Base-by-base conservation (phyloP, 2,797 vertebrate genomes). In the Sardinella longiceps region DNA sequence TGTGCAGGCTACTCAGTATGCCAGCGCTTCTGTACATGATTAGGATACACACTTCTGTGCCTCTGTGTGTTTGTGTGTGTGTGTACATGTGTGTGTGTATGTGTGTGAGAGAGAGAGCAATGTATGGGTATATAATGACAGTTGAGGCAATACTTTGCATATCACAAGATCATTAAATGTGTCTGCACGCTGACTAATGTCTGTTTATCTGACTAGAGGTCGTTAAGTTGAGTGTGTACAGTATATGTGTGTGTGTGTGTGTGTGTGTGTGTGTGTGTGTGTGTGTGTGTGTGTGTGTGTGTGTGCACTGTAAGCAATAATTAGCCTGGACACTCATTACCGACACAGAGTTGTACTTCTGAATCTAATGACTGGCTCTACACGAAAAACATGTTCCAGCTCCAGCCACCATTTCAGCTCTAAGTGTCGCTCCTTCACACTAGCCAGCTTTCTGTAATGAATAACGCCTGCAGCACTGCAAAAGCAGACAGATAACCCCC, bases 241-340 rank as follows among this genome's bases (percentile, higher is more conserved):
- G 63, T 23, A 0, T 60, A 4, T 25, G 23, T 60, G 58, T 0
- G 58, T 60, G 58, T 28, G 58, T 28, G 58, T 60, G 63, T 70
- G 63, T 33, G 11, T 66, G 63, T 70, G 63, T 33, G 63, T 33
- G 66, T 70, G 66, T 18, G 66, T 70, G 63, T 66, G 60, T 66
- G 60, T 66, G 60, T 30, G 60, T 63, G 58, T 63, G 58, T 63
- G 58, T 28, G 58, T 25, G 58, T 63, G 58, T 25, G 58, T 63
- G 60, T 66, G 25, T 66, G 9, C 12, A 66, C 25, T 11, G 37
- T n/a, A n/a, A n/a, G n/a, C n/a, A 33, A 30, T 70, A 18, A 70
- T 70, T 37, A 70, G 63, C 28, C 7, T 70, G 63, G 63, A 70
- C 63, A 70, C 63, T 70, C 30, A 70, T 70, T 70, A 70, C 28